Conservation (phyloP, 2,888 invertebrate species). For the Cybosia mesomella region DNA sequence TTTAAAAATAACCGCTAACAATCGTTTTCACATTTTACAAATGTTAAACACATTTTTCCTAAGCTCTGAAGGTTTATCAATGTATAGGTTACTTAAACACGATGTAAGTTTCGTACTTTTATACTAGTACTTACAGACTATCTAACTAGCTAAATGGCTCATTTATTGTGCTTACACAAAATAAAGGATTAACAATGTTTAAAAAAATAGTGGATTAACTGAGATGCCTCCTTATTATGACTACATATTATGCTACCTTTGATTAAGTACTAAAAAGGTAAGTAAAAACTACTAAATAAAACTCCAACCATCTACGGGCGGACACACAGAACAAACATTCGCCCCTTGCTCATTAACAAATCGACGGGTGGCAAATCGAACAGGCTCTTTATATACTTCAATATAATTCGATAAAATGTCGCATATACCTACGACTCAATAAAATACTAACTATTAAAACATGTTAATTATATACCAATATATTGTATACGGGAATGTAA, state of each 20-base stretch:
- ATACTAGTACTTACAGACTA: conserved; percentile 61
- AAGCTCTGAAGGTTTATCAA: conserved; percentile 75
- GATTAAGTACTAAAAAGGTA: conserved; percentile 45
- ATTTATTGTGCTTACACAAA: conserved; percentile 67
- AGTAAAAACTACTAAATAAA: conserved; percentile 20
- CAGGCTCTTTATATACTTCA: neutral
- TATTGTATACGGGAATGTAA: neutral
- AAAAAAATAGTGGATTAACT: conserved; percentile 67
- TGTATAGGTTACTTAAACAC: conserved; percentile 53
- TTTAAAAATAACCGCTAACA: conserved; percentile 58
- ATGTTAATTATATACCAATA: neutral
- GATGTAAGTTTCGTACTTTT: conserved; percentile 43
- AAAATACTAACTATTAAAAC: conserved; percentile 30
- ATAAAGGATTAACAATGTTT: conserved; percentile 55
- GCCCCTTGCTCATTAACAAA: neutral
- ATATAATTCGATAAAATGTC: neutral
- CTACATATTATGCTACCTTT: conserved; percentile 49
- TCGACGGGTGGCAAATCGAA: neutral
- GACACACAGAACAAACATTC: neutral
- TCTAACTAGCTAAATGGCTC: conserved; percentile 57
- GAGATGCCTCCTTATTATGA: conserved; percentile 64
- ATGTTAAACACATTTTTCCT: conserved; percentile 58
- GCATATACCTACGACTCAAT: conserved; percentile 6
- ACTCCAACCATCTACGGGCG: conserved; percentile 25
- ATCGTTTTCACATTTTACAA: conserved; percentile 59